Base-by-base conservation (phyloP, 2,113 vertebrate species). In the Coreoperca whiteheadi region DNA sequence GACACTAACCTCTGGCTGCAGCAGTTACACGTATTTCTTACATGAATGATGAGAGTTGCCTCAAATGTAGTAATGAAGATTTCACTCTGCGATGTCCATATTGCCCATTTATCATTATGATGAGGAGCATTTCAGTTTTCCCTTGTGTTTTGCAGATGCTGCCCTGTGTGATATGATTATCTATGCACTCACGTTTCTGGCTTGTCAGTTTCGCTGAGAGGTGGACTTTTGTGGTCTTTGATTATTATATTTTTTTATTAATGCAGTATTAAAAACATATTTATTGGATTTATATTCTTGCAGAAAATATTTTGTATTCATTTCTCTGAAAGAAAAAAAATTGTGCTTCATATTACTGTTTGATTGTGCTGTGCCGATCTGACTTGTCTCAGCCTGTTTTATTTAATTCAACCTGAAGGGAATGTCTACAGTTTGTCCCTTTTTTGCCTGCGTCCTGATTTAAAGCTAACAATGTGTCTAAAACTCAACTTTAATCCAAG, bases 241-340 rank as follows among this genome's bases (percentile, higher is more conserved):
- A 89, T 67, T 69, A 59, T 82, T 89, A 65, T 92, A 89, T 94
- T 92, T 93, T 93, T 93, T 41, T 90, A 94, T 88, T 65, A 78
- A 83, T 81, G 66, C 85, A 92, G 86, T 88, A 89, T 91, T 91
- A 67, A 74, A 82, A 79, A 81, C 74, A 43, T 91, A 92, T 93
- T 92, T 93, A 91, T 93, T 90, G 72, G 6, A 79, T 90, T 89
- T 91, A 80, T 90, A 88, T 93, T 90, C 78, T 82, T 89, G 87
- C 64, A 64, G 37, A 88, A 89, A 86, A 70, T 77, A 57, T 90
- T 90, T 91, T 86, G n/a, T 79, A 86, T 87, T 70, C 6, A 57
- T 84, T 88, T 83, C 28, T 67, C 28, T 83, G 28, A 69, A 54
- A 75, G 37, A 72, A 73, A 56, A 37, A 30, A 73, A 68, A 21